Conservation (phyloP, 2,888 invertebrate genomes). For the Holacanthella duospinosa region DNA sequence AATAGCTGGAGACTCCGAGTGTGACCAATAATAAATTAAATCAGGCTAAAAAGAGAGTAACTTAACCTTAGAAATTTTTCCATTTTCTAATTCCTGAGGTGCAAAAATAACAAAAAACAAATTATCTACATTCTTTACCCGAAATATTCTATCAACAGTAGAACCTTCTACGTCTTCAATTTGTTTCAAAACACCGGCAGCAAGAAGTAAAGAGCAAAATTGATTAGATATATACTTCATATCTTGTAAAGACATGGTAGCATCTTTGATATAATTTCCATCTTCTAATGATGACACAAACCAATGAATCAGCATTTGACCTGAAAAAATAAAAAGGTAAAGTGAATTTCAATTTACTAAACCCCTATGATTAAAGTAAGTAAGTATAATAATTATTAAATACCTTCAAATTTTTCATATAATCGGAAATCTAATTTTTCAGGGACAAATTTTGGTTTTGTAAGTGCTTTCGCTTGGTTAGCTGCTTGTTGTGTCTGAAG, state of each 20-base stretch:
- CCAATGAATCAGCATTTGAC: constrained; percentile 87
- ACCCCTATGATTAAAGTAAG: constrained; percentile 36
- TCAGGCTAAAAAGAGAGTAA: constrained; percentile 50
- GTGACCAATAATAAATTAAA: constrained; percentile 84
- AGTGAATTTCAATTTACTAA: not conserved
- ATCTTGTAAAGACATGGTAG: constrained; percentile 60
- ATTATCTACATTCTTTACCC: constrained; percentile 47
- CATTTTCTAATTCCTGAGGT: too few relatives aligned
- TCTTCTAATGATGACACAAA: constrained; percentile 66
- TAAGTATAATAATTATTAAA: too few relatives aligned
- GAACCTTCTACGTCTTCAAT: constrained; percentile 60
- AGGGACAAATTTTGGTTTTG: constrained; percentile 65
- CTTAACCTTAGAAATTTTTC: not conserved
- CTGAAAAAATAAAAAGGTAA: constrained; percentile 47
- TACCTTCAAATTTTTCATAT: constrained; percentile 89
- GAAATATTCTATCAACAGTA: constrained; percentile 55
- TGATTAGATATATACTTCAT: constrained; percentile 65
- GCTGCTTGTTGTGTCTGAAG: constrained; percentile 48
- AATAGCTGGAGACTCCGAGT: constrained; percentile 58
- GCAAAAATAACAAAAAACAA: constrained; percentile 4
- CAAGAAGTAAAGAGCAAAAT: constrained; percentile 75
- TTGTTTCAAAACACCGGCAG: constrained; percentile 73
- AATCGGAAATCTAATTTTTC: constrained; percentile 76
- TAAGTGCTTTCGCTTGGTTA: constrained; percentile 39
- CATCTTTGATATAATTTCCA: constrained; percentile 54